Percentiles rank a stretch among this genome's conserved stretches.
These are phyloP conservation scores for Drosophila leonis DNA, from an alignment of 2,888 invertebrate species.

Conservation along the genomic window DNA sequence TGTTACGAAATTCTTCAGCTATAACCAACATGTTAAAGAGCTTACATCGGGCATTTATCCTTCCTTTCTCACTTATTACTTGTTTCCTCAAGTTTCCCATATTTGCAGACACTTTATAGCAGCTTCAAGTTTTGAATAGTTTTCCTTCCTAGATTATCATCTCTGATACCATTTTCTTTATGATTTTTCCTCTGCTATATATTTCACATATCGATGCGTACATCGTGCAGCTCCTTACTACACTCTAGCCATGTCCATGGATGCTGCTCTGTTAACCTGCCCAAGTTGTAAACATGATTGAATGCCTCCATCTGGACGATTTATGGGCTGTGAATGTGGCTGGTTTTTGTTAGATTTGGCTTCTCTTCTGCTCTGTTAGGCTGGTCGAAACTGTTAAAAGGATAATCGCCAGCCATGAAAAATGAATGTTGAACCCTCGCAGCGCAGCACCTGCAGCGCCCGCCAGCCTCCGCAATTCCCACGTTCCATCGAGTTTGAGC, in stretches of 20 bases:
- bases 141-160: neutral
- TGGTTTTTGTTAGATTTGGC: slow-evolving; percentile 5
- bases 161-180: neutral
- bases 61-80: too few relatives aligned
- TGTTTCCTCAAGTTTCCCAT: neutral
- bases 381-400: slow-evolving; percentile 58
- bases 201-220: neutral
- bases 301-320: slow-evolving; percentile 73
- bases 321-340: slow-evolving; percentile 74
- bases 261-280: slow-evolving; percentile 27
- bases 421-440: slow-evolving; percentile 76
- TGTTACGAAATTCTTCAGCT: too few relatives aligned
- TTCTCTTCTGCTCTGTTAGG: slow-evolving; percentile 13
- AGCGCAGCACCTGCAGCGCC: slow-evolving; percentile 30
- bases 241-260: neutral
- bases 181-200: too few relatives aligned
- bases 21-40: too few relatives aligned
- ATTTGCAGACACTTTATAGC: neutral
- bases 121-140: neutral
- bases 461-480: slow-evolving; percentile 47
- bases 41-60: too few relatives aligned
- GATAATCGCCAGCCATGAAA: slow-evolving; percentile 74
- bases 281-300: slow-evolving; percentile 53
- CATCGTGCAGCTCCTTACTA: neutral
- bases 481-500: slow-evolving; percentile 43